Conservation (phyloP, 1,140 invertebrate genomes). For the Mizuhopecten yessoensis region DNA sequence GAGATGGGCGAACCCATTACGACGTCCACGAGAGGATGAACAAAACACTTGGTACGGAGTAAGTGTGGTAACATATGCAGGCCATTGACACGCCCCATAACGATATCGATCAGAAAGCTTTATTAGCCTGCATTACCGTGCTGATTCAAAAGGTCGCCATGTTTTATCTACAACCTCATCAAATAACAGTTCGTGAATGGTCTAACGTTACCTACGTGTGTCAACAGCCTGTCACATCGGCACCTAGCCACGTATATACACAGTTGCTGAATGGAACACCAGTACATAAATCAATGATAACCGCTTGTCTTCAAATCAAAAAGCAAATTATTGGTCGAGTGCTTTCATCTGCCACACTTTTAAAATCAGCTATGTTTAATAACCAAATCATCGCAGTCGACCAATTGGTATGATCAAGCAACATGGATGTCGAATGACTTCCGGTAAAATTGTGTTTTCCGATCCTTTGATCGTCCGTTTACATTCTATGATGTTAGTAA, state of each 20-base stretch:
- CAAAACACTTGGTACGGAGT: no score
- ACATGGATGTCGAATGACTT: background rate
- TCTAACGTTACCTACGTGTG: background rate
- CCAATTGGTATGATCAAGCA: background rate
- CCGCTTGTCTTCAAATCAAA: background rate
- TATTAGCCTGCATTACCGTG: background rate
- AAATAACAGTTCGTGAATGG: background rate
- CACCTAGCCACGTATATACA: no score
- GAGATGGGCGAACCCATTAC: background rate
- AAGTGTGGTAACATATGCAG: background rate
- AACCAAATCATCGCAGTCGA: background rate
- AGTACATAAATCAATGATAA: background rate
- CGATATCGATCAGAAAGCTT: background rate
- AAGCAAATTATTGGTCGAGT: background rate
- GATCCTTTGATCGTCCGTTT: background rate
- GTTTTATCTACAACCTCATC: background rate
- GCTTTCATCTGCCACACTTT: background rate
- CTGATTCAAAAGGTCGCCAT: background rate
- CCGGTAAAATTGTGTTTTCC: background rate
- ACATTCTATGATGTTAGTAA: background rate
- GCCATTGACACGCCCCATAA: background rate
- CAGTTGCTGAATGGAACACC: no score
- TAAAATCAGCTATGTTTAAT: background rate
- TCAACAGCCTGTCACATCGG: background rate
- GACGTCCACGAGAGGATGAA: background rate